Base-by-base conservation (phyloP, 2,888 invertebrate genomes). In the Litoditis marina region DNA sequence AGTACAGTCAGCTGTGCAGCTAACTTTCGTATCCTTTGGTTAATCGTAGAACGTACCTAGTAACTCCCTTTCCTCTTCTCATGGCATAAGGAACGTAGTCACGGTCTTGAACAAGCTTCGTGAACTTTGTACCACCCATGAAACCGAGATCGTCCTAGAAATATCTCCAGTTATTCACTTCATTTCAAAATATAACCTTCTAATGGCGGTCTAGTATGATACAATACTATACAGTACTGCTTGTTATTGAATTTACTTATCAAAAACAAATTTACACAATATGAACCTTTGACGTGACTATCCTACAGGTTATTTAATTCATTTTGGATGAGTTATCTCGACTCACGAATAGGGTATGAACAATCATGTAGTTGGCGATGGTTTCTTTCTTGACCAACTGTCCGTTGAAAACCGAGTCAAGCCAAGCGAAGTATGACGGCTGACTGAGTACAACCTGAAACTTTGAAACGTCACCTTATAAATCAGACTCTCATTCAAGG, bases 351-450 rank as follows among this genome's bases (percentile, higher is more conserved):
- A 65, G 36, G 31, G 66, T 44, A n/a, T 66, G 50, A 31, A 69
- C 54, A 19, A 73, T 71, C 62, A 78, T 73, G 57, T 75, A 79
- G 63, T 78, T 77, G 50, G 72, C 75, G 11, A 78, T 56, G 19
- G 66, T 69, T 0, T 68, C 65, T 1, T 39, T 13, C 39, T 63
- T 59, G 34, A 63, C 58, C 8, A 44, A 53, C 13, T 67, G 32
- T 4, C 69, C 74, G 13, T 65, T 58, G 47, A 78, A 70, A 16
- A 78, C 66, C n/a, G 70, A 65, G 66, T 78, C 73, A 8, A 79
- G 55, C 66, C 75, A 74, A 36, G 73, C 68, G 46, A 78, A 72
- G 60, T 78, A 79, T 2, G 75, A 62, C n/a, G 79, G 79, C 55
- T 77, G 66, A 4, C 65, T 63, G 32, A 79, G 62, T 36, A 79